phyloP scores from a whole-genome alignment of 2,888 invertebrate species.

The Eristalinus aeneus region DNA sequence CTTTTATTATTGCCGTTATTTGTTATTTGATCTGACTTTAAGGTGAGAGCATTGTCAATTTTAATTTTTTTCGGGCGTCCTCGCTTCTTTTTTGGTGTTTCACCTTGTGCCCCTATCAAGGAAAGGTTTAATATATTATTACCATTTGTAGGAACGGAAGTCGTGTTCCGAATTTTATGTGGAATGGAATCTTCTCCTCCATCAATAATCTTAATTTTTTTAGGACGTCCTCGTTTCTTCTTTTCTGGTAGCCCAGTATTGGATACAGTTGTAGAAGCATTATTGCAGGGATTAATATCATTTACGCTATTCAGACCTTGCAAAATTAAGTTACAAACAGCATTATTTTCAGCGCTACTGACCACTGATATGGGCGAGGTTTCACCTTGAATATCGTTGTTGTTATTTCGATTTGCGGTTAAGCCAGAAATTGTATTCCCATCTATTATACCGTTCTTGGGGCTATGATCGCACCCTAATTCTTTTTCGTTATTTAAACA shows the following conservation, averaged over 20 bases:
- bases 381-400: conserved; percentile 35
- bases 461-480: conserved; percentile 42
- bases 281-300: conserved; percentile 43
- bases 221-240: conserved; percentile 94
- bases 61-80: conserved; percentile 94
- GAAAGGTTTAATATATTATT: conserved; percentile 77
- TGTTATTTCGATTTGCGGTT: conserved; percentile 33
- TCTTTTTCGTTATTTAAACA: conserved; percentile 40
- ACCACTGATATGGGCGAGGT: conserved; percentile 33
- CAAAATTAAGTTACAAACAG: conserved; percentile 30
- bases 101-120: conserved; percentile 78
- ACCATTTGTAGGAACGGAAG: conserved; percentile 81
- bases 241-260: conserved; percentile 84
- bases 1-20: conserved; percentile 75
- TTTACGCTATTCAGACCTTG: conserved; percentile 23
- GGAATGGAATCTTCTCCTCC: conserved; percentile 82
- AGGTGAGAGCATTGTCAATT: conserved; percentile 12
- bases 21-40: background rate
- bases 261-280: background rate
- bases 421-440: conserved; percentile 22
- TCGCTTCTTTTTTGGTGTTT: conserved; percentile 91
- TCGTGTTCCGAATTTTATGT: conserved; percentile 82
- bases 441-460: conserved; percentile 53
- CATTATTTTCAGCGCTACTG: conserved; percentile 18
- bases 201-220: conserved; percentile 84